Percentiles rank a stretch among this genome's conserved stretches.
phyloP scores from a whole-genome alignment of 2,113 vertebrate genomes.

The Passer domesticus region DNA sequence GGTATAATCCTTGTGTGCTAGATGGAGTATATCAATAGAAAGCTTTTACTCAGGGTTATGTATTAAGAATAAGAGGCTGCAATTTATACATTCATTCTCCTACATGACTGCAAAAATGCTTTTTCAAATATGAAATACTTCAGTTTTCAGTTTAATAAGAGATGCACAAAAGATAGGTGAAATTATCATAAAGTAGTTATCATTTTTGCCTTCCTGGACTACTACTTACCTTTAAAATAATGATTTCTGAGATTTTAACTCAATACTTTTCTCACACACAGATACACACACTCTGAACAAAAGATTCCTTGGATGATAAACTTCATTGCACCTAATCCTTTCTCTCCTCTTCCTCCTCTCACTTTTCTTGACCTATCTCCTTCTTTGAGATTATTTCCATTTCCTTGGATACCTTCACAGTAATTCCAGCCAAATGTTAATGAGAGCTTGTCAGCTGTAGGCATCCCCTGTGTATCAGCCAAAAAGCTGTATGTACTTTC shows the following conservation, averaged over 20 bases:
- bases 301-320: conserved; percentile 2
- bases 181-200: not conserved
- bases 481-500: not conserved
- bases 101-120: not conserved
- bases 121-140: not conserved
- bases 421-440: conserved; percentile 6
- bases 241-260: not conserved
- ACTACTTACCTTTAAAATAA: not conserved
- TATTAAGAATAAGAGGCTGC: not conserved
- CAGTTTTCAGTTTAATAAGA: not conserved
- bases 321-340: not conserved
- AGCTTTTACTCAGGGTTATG: not conserved
- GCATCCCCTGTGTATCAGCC: not conserved
- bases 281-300: not conserved
- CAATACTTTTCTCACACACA: not conserved
- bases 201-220: not conserved
- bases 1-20: not conserved
- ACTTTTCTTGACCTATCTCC: not conserved
- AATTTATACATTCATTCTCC: not conserved
- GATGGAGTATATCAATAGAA: not conserved
- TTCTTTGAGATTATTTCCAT: conserved; percentile 22
- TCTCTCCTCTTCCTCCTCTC: not conserved
- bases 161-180: not conserved
- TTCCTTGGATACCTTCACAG: conserved; percentile 25
- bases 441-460: not conserved